Percentiles rank a stretch among this genome's conserved stretches.
phyloP scores from a whole-genome alignment of 2,113 vertebrate genomes.

The Dasyurus viverrinus region DNA sequence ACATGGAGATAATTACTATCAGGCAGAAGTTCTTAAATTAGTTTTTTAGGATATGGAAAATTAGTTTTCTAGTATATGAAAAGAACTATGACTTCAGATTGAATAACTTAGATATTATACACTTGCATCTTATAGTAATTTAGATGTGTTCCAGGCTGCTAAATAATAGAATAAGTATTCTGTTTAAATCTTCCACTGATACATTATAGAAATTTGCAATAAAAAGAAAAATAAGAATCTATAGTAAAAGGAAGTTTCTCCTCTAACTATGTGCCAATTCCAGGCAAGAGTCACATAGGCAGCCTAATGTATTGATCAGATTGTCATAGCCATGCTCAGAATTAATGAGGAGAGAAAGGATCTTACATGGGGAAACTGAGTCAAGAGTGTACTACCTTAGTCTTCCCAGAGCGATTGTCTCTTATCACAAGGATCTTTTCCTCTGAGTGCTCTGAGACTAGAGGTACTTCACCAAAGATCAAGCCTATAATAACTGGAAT shows the following conservation, averaged over 20 bases:
- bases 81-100: not conserved
- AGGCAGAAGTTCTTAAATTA: not conserved
- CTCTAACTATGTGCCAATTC: not conserved
- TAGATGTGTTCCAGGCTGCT: not conserved
- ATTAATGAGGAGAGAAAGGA: not conserved
- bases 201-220: not conserved
- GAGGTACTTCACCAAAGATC: no score
- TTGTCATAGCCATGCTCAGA: not conserved
- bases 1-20: not conserved
- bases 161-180: not conserved
- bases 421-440: no score
- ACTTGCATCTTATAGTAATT: not conserved
- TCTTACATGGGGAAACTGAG: not conserved
- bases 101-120: not conserved
- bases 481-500: no score
- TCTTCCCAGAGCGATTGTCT: no score
- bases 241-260: not conserved
- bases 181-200: not conserved
- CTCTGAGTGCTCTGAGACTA: no score
- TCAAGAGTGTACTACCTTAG: not conserved
- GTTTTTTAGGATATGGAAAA: not conserved
- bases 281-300: not conserved
- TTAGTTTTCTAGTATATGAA: not conserved
- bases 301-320: not conserved
- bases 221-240: not conserved